These are phyloP conservation scores for Ruditapes philippinarum DNA, from an alignment of 1,140 invertebrate species.

Conservation along the genomic window DNA sequence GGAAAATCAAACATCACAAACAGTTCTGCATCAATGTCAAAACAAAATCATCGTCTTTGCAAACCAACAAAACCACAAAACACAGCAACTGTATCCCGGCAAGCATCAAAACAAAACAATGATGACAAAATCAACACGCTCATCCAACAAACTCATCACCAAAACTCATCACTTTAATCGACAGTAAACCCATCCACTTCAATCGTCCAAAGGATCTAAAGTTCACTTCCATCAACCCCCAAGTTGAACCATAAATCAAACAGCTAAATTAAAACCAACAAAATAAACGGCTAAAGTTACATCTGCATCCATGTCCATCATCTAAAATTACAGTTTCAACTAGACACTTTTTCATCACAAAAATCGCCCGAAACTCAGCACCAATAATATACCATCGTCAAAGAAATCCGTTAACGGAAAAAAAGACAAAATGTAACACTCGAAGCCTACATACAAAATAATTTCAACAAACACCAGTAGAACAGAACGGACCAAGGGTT, in stretches of 20 bases:
- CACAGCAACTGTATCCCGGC: too few relatives aligned
- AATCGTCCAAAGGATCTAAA: background rate
- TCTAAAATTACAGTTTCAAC: background rate
- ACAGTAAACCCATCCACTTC: too few relatives aligned
- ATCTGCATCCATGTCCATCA: background rate
- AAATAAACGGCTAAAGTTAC: background rate
- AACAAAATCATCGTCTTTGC: too few relatives aligned
- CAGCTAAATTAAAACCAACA: background rate
- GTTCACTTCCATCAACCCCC: background rate
- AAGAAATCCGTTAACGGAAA: too few relatives aligned
- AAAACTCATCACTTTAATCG: too few relatives aligned
- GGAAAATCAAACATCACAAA: too few relatives aligned
- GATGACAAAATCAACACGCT: background rate
- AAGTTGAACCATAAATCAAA: background rate
- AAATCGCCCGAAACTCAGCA: background rate
- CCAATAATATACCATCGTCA: background rate
- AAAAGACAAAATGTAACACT: background rate
- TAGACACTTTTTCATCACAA: background rate
- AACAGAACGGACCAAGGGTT: background rate
- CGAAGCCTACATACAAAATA: background rate
- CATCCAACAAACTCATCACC: too few relatives aligned
- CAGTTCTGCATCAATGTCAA: too few relatives aligned
- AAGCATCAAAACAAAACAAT: background rate
- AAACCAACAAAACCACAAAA: too few relatives aligned
- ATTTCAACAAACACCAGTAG: background rate